A percentile compares a stretch with the other conserved stretches of the same genome.
phyloP scores from a whole-genome alignment of 2,888 invertebrate genomes.

The Parnassius orleans region DNA sequence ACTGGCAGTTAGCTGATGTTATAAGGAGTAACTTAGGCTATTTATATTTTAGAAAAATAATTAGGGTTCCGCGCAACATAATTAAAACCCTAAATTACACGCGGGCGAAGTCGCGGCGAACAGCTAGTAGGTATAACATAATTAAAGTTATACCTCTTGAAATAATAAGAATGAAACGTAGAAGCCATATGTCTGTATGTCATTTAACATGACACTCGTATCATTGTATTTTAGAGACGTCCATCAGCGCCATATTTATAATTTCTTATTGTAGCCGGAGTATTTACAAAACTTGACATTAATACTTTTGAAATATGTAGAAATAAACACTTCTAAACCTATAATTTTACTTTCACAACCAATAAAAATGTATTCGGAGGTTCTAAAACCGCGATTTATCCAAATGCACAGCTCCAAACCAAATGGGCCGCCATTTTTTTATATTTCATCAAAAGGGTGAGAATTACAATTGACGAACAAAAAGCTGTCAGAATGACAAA shows the following conservation, averaged over 20 bases:
- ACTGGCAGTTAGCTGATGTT: too few relatives aligned
- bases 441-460: conserved; percentile 61
- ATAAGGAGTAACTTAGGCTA: too few relatives aligned
- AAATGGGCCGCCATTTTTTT: conserved; percentile 24
- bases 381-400: conserved; percentile 11
- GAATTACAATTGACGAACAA: conserved; percentile 65
- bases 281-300: too few relatives aligned
- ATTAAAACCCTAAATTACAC: too few relatives aligned
- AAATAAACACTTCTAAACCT: conserved; percentile 1
- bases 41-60: too few relatives aligned
- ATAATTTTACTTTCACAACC: conserved; percentile 5
- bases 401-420: conserved; percentile 20
- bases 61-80: too few relatives aligned
- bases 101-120: too few relatives aligned
- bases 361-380: conserved; percentile 11
- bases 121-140: too few relatives aligned
- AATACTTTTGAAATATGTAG: background rate
- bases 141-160: too few relatives aligned
- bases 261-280: too few relatives aligned
- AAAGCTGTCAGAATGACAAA: conserved; percentile 76
- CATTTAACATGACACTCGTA: background rate
- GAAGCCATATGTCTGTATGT: too few relatives aligned
- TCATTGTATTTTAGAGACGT: background rate
- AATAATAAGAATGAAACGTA: too few relatives aligned
- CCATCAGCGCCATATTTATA: background rate